phyloP scores from a whole-genome alignment of 2,888 invertebrate species.

The Peribatodes rhomboidaria region DNA sequence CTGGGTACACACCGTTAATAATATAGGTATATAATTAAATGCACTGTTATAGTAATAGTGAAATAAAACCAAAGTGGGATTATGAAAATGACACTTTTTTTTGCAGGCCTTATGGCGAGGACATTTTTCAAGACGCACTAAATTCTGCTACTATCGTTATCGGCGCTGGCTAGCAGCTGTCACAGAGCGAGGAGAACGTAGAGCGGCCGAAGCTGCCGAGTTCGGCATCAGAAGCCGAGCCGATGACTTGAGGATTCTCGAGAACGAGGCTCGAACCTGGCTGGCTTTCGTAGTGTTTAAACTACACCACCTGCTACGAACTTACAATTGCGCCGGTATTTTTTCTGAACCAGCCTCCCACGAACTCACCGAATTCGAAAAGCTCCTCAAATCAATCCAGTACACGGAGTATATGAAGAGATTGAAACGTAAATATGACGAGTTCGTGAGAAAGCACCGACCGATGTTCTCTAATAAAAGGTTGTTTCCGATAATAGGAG shows the following conservation, averaged over 20 bases:
- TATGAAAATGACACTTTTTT: too few species aligned
- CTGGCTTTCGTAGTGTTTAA: conserved; percentile 80
- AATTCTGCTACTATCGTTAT: conserved; percentile 76
- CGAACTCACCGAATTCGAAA: conserved; percentile 77
- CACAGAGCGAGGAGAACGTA: conserved; percentile 71
- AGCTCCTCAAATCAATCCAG: conserved; percentile 75
- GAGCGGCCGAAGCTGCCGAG: conserved; percentile 76
- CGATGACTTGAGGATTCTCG: conserved; percentile 74
- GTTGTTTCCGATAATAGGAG: conserved; percentile 79
- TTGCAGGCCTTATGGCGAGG: conserved; percentile 77
- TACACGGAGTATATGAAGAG: conserved; percentile 79
- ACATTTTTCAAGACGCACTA: conserved; percentile 72
- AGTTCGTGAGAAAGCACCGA: conserved; percentile 77
- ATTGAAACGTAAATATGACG: conserved; percentile 74
- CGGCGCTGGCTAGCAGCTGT: conserved; percentile 75
- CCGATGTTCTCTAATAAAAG: conserved; percentile 77
- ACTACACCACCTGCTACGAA: conserved; percentile 78
- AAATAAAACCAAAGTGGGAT: too few species aligned
- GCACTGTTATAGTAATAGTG: too few species aligned
- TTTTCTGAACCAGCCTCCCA: conserved; percentile 70
- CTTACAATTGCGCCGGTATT: conserved; percentile 72
- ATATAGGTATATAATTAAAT: too few species aligned
- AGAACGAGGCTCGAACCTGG: conserved; percentile 80
- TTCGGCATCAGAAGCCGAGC: conserved; percentile 75
- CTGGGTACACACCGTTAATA: too few species aligned